Percentiles rank a stretch among this genome's conserved stretches.
These are phyloP conservation scores for Caenorhabditis afra DNA, from an alignment of 2,888 invertebrate genomes.

Conservation along the genomic window DNA sequence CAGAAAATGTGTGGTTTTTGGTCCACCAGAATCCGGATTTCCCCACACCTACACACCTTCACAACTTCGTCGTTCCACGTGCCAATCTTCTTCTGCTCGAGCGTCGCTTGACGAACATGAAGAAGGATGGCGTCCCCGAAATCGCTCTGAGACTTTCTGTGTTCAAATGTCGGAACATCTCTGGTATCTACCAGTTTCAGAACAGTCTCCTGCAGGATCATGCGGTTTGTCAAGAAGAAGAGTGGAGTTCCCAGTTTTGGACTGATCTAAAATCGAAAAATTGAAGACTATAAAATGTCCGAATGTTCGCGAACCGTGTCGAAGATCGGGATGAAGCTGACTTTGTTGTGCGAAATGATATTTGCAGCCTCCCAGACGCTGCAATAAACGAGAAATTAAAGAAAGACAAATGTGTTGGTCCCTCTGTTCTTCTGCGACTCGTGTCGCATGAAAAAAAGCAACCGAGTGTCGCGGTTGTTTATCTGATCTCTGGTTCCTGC, in stretches of 20 bases:
- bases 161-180: not conserved
- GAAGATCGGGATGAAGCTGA: slow-evolving; percentile 77
- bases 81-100: slow-evolving; percentile 74
- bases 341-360: slow-evolving; percentile 74
- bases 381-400: slow-evolving; percentile 33
- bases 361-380: slow-evolving; percentile 79
- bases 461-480: slow-evolving; percentile 12
- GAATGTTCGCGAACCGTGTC: slow-evolving; percentile 40
- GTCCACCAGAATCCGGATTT: slow-evolving; percentile 36
- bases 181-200: slow-evolving; percentile 69
- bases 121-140: slow-evolving; percentile 72
- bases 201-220: slow-evolving; percentile 74
- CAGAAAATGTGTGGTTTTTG: slow-evolving; percentile 39
- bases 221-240: slow-evolving; percentile 71
- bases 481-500: slow-evolving; percentile 51
- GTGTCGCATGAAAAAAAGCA: slow-evolving; percentile 14
- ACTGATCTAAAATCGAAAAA: slow-evolving; percentile 57
- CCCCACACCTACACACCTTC: slow-evolving; percentile 63
- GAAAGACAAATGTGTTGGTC: slow-evolving; percentile 10
- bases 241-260: slow-evolving; percentile 56
- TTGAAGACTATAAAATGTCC: too few relatives aligned
- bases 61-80: slow-evolving; percentile 72
- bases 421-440: slow-evolving; percentile 21
- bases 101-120: slow-evolving; percentile 71
- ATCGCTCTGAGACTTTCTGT: slow-evolving; percentile 65